These are phyloP conservation scores for Ciona savignyi DNA, from an alignment of 23 tunicate species.

Conservation along the genomic window DNA sequence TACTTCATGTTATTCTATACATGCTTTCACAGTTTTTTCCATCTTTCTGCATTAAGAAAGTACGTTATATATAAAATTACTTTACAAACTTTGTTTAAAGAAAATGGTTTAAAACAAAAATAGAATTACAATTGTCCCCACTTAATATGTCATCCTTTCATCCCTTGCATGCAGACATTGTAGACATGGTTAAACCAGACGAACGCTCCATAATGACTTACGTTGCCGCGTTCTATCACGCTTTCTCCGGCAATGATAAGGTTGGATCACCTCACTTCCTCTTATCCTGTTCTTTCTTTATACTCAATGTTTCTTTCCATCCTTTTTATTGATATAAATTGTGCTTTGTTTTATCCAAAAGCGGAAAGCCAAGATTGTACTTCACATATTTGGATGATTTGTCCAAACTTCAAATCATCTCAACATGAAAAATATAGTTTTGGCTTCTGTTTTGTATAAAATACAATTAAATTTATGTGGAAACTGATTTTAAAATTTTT, in stretches of 20 bases:
- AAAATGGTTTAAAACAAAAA: too few species aligned
- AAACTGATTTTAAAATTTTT: background rate
- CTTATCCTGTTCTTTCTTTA: background rate
- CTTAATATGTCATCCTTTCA: background rate
- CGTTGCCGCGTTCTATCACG: constrained; percentile 99
- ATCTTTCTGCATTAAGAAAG: too few species aligned
- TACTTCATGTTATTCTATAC: too few species aligned
- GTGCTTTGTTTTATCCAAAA: too few species aligned
- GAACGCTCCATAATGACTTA: constrained; percentile 99
- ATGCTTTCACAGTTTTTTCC: too few species aligned
- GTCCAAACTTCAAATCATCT: too few species aligned
- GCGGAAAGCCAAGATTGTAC: too few species aligned
- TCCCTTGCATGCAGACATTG: constrained; percentile 52
- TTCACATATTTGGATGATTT: too few species aligned
- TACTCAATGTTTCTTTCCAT: background rate
- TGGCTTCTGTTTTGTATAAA: background rate
- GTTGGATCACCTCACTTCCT: constrained; percentile 21
- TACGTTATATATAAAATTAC: too few species aligned
- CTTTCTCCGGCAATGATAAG: constrained; percentile 97
- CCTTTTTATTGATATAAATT: background rate
- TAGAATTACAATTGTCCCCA: too few species aligned
- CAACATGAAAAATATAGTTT: too few species aligned
- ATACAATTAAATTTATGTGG: background rate
- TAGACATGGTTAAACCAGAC: constrained; percentile 94
- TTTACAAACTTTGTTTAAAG: too few species aligned